Evolutionary conservation across 2,888 invertebrate genomes (phyloP), one percentile per base, ranked within the genome.

Genomic region (Drosophila flavopinicola): DNA sequence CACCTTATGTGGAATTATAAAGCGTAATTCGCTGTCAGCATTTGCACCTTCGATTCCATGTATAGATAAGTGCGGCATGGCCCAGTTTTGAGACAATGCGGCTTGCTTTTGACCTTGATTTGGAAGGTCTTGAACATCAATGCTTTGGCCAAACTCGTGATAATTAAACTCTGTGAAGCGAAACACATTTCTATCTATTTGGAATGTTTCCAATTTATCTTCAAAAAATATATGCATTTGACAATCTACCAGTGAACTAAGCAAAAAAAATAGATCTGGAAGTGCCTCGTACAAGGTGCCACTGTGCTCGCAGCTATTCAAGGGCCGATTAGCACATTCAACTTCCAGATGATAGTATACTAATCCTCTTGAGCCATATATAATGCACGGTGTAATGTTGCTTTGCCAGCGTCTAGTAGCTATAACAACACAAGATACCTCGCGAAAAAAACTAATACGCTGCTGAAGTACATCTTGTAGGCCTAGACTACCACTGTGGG

Each of bases 371-470:
- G 73, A 66, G 0, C 76, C 76, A 25, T 60, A 73, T 2, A 76
- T 17, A 35, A 75, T 42, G 2, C 66, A 45, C 3, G 76, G 76
- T n/a, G 25, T 44, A 1, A 6, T 6, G 24, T 58, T 53, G 23
- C 53, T 52, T 23, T 73, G 75, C 76, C 76, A 76, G 7, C 76
- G 75, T 9, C 69, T 49, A 1, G 64, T 63, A 6, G 66, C 56
- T 15, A 76, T 66, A 1, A 59, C 72, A 15, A 75, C 73, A 27
- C 76, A 75, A 23, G 60, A 56, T 4, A 61, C 69, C 3, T 69
- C 59, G 0, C 75, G 72, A 30, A 76, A 76, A n/a, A 76, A 75
- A 24, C 75, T 75, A 0, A 75, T 65, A 1, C 76, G 66, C 23
- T 76, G 60, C 37, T 57, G 37, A 3, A 76, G 24, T 0, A 75